Conservation (phyloP, 2,888 invertebrate genomes). For the Eilema griseolum region DNA sequence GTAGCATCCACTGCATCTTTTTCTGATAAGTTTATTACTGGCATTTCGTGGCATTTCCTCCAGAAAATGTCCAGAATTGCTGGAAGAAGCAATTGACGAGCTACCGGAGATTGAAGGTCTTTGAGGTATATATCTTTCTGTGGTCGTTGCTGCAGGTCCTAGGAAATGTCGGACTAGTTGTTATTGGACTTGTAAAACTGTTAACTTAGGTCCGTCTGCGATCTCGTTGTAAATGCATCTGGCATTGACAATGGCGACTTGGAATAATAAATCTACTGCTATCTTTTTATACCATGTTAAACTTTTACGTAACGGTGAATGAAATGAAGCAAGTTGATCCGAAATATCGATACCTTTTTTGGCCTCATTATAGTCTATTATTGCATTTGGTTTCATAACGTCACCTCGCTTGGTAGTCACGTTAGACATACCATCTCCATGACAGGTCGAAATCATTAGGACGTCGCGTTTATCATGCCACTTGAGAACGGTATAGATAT, state of each 20-base stretch:
- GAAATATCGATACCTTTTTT: not conserved
- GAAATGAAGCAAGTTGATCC: not conserved
- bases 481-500: conserved; percentile 1
- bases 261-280: not conserved
- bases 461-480: conserved; percentile 5
- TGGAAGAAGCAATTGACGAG: no score
- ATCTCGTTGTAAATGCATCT: not conserved
- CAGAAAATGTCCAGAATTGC: not conserved
- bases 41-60: conserved; percentile 1
- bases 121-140: no score
- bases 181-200: conserved; percentile 4
- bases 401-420: not conserved
- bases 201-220: not conserved
- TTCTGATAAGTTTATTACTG: conserved; percentile 28
- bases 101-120: no score
- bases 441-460: not conserved
- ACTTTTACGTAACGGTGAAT: conserved; percentile 7
- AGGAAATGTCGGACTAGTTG: not conserved
- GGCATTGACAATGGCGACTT: conserved; percentile 1
- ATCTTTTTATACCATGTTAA: conserved; percentile 1
- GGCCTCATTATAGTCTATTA: conserved; percentile 1
- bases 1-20: conserved; percentile 43
- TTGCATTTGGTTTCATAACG: not conserved
- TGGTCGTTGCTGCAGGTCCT: no score
- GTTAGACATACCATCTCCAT: conserved; percentile 5